Base-by-base conservation (phyloP, 2,888 invertebrate species). In the Drosophila paucipuncta region DNA sequence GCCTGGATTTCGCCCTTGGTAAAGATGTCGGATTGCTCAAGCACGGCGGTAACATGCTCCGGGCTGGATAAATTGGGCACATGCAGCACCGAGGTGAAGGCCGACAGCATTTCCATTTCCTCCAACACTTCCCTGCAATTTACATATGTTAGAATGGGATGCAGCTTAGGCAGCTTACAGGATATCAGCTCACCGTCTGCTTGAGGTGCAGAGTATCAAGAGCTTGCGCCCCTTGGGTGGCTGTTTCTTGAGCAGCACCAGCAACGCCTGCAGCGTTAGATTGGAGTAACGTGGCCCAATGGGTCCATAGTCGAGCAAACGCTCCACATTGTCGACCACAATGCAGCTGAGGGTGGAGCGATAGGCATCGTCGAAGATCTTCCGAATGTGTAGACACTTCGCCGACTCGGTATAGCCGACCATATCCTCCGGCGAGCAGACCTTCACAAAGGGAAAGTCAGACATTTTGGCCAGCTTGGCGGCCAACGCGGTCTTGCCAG, bases 321-420 rank as follows among this genome's bases (percentile, higher is more conserved):
- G 96, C 93, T 99, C 99, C 89, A 99, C 97, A 93, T 99, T 99
- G 94, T 99, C 99, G 60, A 99, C 97, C 75, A 99, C 94, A 92
- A 99, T 97, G 93, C 99, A 99, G 84, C 99, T 99, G 74, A 99
- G 94, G 41, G 96, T 97, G 0, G 99, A 99, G 91, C 99, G 98
- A 94, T 99, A 99, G 0, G 99, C 99, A 94, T 99, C 99, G 93
- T 99, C 99, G 94, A 99, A 99, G 73, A 98, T 96, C 97, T 99
- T 99, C 89, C 98, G 95, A 82, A 99, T 98, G 82, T 96, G 96
- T 91, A 98, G 94, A 94, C 99, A 99, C 93, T 99, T 99, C 37
- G 99, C 97, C 7, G 97, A 95, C 94, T 99, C 99, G 0, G 98
- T 98, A 92, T 95, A 99, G 10, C 99, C 99, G 80, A 99, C 96